These are phyloP conservation scores for Caenorhabditis panamensis DNA, from an alignment of 2,888 invertebrate genomes.

Conservation along the genomic window DNA sequence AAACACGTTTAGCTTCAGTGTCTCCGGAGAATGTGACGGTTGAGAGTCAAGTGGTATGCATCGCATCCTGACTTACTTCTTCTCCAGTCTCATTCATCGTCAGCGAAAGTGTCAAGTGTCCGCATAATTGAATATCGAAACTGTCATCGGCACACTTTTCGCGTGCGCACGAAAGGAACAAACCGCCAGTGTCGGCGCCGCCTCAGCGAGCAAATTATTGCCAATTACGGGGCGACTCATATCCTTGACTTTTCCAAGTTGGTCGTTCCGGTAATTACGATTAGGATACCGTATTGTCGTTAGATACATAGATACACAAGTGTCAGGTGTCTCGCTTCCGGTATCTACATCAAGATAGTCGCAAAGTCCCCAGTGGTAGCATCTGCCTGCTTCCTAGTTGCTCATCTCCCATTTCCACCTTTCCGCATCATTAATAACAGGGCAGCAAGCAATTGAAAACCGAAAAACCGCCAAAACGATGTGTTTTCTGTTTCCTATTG, in stretches of 20 bases:
- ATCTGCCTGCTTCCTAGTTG: too few species aligned
- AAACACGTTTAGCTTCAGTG: too few species aligned
- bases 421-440: conserved; percentile 48
- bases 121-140: conserved; percentile 59
- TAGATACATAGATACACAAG: conserved; percentile 14
- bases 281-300: conserved; percentile 43
- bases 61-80: conserved; percentile 29
- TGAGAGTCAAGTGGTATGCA: conserved; percentile 31
- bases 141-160: conserved; percentile 59
- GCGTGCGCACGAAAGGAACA: conserved; percentile 33
- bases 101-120: conserved; percentile 61
- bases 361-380: too few species aligned
- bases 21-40: too few species aligned
- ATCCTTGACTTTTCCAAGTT: conserved; percentile 37
- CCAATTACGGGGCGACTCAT: conserved; percentile 54
- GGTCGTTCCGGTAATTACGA: conserved; percentile 38
- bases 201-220: conserved; percentile 46
- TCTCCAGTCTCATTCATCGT: conserved; percentile 33
- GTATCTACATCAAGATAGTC: conserved; percentile 4
- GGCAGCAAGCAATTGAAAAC: conserved; percentile 4
- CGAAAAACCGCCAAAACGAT: conserved; percentile 48
- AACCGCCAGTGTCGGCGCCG: conserved; percentile 33
- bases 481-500: conserved; percentile 37
- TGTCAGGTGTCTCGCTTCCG: conserved; percentile 42
- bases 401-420: neutral